Percentiles rank a stretch among this genome's conserved stretches.
These are phyloP conservation scores for Drosophila ambigua DNA, from an alignment of 1,140 invertebrate genomes.

Conservation along the genomic window DNA sequence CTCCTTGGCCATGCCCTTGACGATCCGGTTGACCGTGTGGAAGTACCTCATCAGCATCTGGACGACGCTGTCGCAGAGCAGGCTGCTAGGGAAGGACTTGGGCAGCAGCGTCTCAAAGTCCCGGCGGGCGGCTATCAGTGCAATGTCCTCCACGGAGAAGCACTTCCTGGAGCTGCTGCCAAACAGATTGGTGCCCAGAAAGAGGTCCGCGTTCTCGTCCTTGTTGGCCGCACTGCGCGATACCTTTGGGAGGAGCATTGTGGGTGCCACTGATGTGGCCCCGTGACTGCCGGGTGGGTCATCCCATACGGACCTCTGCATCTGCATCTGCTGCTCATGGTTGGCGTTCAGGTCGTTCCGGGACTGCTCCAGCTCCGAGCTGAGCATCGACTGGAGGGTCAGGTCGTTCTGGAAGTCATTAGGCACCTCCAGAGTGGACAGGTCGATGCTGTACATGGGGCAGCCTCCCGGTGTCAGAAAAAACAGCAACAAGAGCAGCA, in stretches of 20 bases:
- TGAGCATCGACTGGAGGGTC: conserved; percentile 63
- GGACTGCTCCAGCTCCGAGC: conserved; percentile 51
- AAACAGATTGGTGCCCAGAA: conserved; percentile 79
- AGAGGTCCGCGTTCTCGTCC: neutral
- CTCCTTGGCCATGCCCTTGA: conserved; percentile 45
- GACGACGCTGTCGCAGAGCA: conserved; percentile 50
- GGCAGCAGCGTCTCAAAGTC: conserved; percentile 72
- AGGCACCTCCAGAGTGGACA: conserved; percentile 64
- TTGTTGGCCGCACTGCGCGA: neutral
- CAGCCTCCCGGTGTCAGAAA: conserved; percentile 72
- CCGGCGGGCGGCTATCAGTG: conserved; percentile 61
- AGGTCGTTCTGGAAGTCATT: conserved; percentile 69
- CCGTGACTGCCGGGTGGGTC: neutral
- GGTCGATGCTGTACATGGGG: conserved; percentile 74
- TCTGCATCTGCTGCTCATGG: neutral
- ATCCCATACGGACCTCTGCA: conserved; percentile 1
- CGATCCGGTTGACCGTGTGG: conserved; percentile 65
- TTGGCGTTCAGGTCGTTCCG: conserved; percentile 30
- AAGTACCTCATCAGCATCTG: conserved; percentile 72
- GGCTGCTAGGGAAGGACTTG: conserved; percentile 45
- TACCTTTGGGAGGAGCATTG: conserved; percentile 1
- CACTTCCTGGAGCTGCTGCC: conserved; percentile 57
- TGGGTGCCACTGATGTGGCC: neutral
- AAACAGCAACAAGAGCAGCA: conserved; percentile 65
- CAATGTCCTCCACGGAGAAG: conserved; percentile 77